Evolutionary conservation across 2,888 invertebrate genomes (phyloP).

Genomic region (Carcina quercana): DNA sequence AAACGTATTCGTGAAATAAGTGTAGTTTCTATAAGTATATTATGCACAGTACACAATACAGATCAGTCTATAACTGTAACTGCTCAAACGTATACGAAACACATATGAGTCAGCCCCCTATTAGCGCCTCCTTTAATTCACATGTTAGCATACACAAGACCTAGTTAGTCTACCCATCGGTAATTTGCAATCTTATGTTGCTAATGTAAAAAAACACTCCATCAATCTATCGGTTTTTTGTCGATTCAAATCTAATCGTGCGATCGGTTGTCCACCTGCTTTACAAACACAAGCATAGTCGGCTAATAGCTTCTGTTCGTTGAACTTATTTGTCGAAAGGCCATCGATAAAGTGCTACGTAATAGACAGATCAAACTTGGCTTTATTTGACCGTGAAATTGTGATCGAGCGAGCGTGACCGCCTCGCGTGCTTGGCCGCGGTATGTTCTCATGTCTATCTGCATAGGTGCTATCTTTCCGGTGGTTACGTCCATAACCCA

Average conservation of each 20-base stretch:
- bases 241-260: not conserved
- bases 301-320: slow-evolving; percentile 32
- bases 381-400: slow-evolving; percentile 66
- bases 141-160: slow-evolving; percentile 45
- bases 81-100: slow-evolving; percentile 35
- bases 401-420: slow-evolving; percentile 51
- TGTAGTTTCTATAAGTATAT: too few relatives aligned
- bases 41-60: too few relatives aligned
- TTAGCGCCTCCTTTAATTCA: slow-evolving; percentile 29
- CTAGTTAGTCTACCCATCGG: slow-evolving; percentile 25
- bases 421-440: slow-evolving; percentile 39
- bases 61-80: too few relatives aligned
- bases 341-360: slow-evolving; percentile 39
- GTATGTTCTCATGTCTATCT: slow-evolving; percentile 32
- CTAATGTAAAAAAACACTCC: not conserved
- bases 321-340: slow-evolving; percentile 45
- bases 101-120: slow-evolving; percentile 39
- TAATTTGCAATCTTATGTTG: slow-evolving; percentile 7
- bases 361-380: slow-evolving; percentile 55
- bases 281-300: not conserved
- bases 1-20: too few relatives aligned
- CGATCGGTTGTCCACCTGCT: not conserved
- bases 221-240: not conserved
- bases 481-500: slow-evolving; percentile 13
- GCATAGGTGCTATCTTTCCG: slow-evolving; percentile 17